Conservation (phyloP, 2,797 vertebrate species). For the Zalophus californianus region DNA sequence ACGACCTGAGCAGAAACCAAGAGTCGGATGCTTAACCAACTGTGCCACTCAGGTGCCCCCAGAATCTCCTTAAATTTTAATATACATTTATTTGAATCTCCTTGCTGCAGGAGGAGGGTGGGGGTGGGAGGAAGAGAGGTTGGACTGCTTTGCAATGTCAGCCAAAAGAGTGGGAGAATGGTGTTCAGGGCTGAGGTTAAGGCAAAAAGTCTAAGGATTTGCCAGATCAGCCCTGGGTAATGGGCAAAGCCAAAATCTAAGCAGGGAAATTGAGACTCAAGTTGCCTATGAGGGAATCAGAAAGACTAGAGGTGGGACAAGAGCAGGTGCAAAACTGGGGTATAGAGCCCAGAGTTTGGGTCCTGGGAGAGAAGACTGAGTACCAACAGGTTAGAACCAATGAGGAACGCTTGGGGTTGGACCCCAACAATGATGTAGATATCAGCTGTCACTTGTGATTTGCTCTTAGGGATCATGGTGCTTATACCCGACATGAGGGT, state of each 20-base stretch:
- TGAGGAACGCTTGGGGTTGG: neutral
- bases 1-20: neutral
- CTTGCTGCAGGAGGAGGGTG: neutral
- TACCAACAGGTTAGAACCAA: neutral
- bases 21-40: neutral
- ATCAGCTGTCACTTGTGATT: neutral
- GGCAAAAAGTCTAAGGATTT: neutral
- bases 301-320: neutral
- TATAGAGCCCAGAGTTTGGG: neutral
- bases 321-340: neutral
- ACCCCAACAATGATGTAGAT: neutral
- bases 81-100: neutral
- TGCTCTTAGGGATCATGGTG: neutral
- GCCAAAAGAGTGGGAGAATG: neutral
- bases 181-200: neutral
- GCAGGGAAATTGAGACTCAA: neutral
- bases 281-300: neutral
- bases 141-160: neutral
- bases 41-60: neutral
- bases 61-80: neutral
- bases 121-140: accelerated
- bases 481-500: neutral
- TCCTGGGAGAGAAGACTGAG: neutral
- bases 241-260: neutral
- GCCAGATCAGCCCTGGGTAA: neutral